These are phyloP conservation scores for Macroramphosus scolopax DNA, from an alignment of 2,797 vertebrate species.

Conservation along the genomic window DNA sequence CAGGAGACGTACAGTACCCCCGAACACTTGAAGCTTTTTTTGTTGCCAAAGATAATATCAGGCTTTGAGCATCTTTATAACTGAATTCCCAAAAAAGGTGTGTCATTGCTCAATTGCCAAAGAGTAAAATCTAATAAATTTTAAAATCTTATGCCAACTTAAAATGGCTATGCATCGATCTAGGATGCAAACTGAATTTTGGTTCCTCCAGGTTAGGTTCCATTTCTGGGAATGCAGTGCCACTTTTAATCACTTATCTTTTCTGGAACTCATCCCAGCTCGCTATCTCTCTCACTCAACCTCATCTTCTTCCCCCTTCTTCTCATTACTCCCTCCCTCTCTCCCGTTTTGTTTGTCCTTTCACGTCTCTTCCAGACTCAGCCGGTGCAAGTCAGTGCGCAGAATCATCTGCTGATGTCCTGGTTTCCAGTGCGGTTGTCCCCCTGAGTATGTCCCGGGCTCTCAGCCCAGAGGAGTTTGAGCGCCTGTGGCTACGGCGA, in stretches of 20 bases:
- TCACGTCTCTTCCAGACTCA: slow-evolving; percentile 15
- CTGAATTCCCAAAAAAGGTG: too few relatives aligned
- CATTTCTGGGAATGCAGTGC: slow-evolving; percentile 11
- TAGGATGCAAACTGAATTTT: neutral
- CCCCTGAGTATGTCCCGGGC: slow-evolving; percentile 62
- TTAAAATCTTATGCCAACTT: neutral
- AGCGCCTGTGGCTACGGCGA: slow-evolving; percentile 83
- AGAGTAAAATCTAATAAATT: too few relatives aligned
- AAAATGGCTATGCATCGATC: neutral
- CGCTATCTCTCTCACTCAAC: too few relatives aligned
- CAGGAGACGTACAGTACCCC: too few relatives aligned
- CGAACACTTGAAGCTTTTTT: too few relatives aligned
- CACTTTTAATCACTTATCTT: slow-evolving; percentile 18
- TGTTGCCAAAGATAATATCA: too few relatives aligned
- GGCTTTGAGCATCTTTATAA: too few relatives aligned
- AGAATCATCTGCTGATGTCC: slow-evolving; percentile 11
- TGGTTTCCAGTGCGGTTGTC: neutral
- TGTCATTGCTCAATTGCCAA: too few relatives aligned
- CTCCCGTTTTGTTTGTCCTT: neutral
- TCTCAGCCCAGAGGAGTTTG: slow-evolving; percentile 87
- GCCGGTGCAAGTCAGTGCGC: slow-evolving; percentile 6
- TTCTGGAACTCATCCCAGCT: too few relatives aligned
- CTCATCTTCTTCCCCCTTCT: neutral
- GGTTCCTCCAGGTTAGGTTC: neutral
- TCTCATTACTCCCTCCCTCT: neutral